Percentiles rank a stretch among this genome's conserved stretches.
Evolutionary conservation across 2,888 invertebrate species (phyloP).

Genomic region (Eilema sororculum): DNA sequence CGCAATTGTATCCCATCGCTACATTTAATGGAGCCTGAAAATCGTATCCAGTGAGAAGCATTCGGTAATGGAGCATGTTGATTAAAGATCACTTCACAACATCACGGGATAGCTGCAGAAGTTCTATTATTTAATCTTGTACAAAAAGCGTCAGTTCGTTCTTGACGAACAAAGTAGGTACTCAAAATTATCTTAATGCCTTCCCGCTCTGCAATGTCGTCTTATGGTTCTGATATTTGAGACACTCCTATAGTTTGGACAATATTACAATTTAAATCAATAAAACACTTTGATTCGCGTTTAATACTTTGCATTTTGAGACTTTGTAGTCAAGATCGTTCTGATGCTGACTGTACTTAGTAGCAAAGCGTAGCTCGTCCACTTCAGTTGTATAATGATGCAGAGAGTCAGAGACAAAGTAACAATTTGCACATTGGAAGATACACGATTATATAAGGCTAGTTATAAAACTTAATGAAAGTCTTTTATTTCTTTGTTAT

Average conservation of each 20-base stretch:
- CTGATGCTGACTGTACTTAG: neutral
- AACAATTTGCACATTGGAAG: neutral
- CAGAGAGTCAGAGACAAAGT: neutral
- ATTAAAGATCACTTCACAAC: conserved; percentile 2
- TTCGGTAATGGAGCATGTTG: conserved; percentile 1
- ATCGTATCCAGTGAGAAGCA: conserved; percentile 8
- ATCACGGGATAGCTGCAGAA: neutral
- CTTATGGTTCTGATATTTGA: no score
- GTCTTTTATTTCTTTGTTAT: neutral
- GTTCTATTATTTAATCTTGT: neutral
- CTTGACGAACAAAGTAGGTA: no score
- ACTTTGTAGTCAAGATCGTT: no score
- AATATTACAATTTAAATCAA: no score
- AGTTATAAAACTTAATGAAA: neutral
- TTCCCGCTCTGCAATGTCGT: no score
- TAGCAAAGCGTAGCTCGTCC: neutral
- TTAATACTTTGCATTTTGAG: no score
- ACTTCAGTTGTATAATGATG: neutral
- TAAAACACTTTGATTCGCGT: no score
- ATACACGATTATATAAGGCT: neutral
- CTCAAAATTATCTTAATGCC: no score
- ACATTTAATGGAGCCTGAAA: conserved; percentile 23
- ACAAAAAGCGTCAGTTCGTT: no score
- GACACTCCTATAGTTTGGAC: no score
- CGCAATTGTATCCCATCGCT: conserved; percentile 31